These are phyloP conservation scores for Saccostrea cuccullata DNA, from an alignment of 1,140 invertebrate genomes.

Conservation along the genomic window DNA sequence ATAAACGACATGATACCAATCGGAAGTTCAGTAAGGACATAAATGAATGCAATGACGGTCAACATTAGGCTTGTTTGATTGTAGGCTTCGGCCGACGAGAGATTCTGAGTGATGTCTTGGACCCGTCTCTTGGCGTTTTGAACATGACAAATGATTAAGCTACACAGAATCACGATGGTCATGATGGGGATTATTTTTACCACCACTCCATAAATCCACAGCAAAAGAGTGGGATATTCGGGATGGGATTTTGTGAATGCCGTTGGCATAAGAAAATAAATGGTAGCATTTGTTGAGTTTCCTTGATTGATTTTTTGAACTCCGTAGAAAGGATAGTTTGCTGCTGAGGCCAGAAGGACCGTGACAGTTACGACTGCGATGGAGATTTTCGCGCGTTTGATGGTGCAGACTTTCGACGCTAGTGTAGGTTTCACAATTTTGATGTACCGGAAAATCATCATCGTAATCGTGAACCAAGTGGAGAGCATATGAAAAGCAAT, in stretches of 20 bases:
- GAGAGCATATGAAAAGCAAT: conserved; percentile 28
- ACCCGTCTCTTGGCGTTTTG: conserved; percentile 22
- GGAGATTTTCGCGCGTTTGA: background rate
- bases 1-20: conserved; percentile 39
- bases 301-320: background rate
- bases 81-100: background rate
- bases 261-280: conserved; percentile 17
- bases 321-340: conserved; percentile 35
- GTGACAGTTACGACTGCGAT: background rate
- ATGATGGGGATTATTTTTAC: conserved; percentile 30
- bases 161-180: background rate
- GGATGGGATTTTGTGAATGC: background rate
- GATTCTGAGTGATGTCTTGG: background rate
- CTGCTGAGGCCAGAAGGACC: background rate
- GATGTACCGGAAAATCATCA: conserved; percentile 30
- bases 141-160: conserved; percentile 23
- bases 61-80: conserved; percentile 25
- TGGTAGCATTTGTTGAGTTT: background rate
- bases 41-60: conserved; percentile 14
- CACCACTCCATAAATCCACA: conserved; percentile 34
- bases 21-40: conserved; percentile 16
- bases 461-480: conserved; percentile 19
- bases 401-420: background rate
- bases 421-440: background rate
- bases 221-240: conserved; percentile 1